Conservation (phyloP, 1,140 invertebrate genomes). For the Steinernema feltiae region DNA sequence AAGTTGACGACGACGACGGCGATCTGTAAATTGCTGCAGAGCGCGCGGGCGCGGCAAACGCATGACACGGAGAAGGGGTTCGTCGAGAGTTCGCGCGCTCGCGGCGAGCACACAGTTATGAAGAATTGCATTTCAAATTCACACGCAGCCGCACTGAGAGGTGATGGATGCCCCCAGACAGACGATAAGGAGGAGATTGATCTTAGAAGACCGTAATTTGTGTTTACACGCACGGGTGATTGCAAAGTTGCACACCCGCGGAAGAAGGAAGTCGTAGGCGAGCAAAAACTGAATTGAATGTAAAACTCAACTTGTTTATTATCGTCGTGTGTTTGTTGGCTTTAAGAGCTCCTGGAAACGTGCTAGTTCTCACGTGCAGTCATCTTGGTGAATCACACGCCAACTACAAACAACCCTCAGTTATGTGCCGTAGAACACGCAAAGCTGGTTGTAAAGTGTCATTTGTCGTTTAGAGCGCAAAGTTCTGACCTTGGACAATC, state of each 20-base stretch:
- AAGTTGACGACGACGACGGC: too few relatives aligned
- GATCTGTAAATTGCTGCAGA: neutral
- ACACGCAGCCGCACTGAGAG: neutral
- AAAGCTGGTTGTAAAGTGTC: neutral
- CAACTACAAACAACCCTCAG: too few relatives aligned
- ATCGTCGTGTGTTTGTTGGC: too few relatives aligned
- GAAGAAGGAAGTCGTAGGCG: too few relatives aligned
- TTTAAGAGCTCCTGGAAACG: too few relatives aligned
- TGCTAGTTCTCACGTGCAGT: too few relatives aligned
- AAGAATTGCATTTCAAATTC: neutral
- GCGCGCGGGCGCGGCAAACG: neutral
- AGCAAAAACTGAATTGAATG: too few relatives aligned
- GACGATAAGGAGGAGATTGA: neutral
- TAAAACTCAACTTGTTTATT: too few relatives aligned
- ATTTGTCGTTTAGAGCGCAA: neutral
- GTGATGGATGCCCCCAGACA: neutral
- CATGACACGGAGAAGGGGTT: neutral
- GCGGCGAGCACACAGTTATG: neutral
- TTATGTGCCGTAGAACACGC: neutral
- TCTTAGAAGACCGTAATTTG: too few relatives aligned
- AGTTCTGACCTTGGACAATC: neutral
- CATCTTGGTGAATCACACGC: too few relatives aligned
- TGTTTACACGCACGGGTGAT: too few relatives aligned
- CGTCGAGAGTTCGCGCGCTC: neutral
- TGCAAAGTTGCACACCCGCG: too few relatives aligned